A percentile compares a stretch with the other conserved stretches of the same genome.
Conservation (phyloP, 1,140 invertebrate genomes). For the Parapsyche elsis region DNA sequence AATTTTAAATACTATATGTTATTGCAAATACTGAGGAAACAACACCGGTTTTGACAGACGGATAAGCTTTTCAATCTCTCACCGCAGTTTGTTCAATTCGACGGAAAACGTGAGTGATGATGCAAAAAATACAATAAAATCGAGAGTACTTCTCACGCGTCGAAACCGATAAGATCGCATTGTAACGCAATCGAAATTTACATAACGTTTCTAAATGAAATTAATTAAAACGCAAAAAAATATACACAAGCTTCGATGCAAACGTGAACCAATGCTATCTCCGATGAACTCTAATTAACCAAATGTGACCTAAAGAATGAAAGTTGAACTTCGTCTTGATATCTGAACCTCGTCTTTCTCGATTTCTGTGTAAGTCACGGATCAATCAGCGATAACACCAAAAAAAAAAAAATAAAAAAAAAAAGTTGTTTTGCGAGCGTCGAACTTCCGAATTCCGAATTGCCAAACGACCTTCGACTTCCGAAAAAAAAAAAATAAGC, state of each 20-base stretch:
- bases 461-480: not conserved
- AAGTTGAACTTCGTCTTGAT: no score
- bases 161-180: not conserved
- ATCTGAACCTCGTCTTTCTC: no score
- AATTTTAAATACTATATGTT: no score
- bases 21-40: not conserved
- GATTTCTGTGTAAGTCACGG: not conserved
- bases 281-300: no score
- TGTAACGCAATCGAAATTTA: not conserved
- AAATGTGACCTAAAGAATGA: no score
- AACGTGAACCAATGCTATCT: no score
- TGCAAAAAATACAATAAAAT: not conserved
- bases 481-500: constrained; percentile 2
- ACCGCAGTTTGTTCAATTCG: not conserved
- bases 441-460: no score
- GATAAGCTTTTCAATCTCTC: not conserved
- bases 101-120: not conserved
- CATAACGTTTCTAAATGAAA: not conserved
- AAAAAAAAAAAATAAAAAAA: no score
- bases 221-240: no score
- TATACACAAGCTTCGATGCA: no score
- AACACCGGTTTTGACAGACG: not conserved
- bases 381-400: not conserved
- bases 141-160: not conserved
- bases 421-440: no score